Base-by-base conservation (phyloP, 1,140 invertebrate genomes). In the Procambarus virginalis region DNA sequence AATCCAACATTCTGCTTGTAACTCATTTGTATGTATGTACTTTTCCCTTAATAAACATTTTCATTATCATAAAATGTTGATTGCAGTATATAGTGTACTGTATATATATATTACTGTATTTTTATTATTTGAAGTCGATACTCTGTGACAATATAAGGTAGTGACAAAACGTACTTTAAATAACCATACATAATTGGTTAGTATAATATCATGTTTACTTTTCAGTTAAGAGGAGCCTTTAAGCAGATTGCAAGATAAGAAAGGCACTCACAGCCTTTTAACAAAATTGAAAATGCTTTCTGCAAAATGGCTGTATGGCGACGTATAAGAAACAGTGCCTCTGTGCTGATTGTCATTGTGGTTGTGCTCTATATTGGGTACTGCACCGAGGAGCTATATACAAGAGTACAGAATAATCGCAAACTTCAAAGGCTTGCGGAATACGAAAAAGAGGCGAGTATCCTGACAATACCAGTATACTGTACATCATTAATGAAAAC, bases 361-460 rank as follows among this genome's bases (percentile, higher is more conserved):
- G 17, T 84, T n/a, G 46, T 84, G 10, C 68, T 84, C 5, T 84
- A 84, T 49, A 84, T 84, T 20, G 70, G 64, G 10, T 84, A 84
- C 68, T 84, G 82, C 68, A 84, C 82, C 2, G 51, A 84, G 17
- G 82, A 84, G 49, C 17, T 84, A 5, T 84, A 84, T 68, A n/a
- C 58, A 12, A 84, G 82, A 55, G 20, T 84, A 45, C 82, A 84
- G 49, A 84, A 75, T 9, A 22, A 58, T n/a, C 82, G 49, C 14
- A 84, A 84, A n/a, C 82, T 84, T 49, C 45, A 84, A 20, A 48
- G 82, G 49, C 64, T 84, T 14, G 75, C 17, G 45, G 55, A 51
- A 17, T 84, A 84, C 75, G 82, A 84, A 84, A 73, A 68, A 84
- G 82, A 84, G 82, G 82, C 45, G n/a, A 75, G 82, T 75, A 0